These are phyloP conservation scores for Ephydatia muelleri DNA, from an alignment of 37 sponge, comb jelly and placozoan genomes.

Conservation along the genomic window DNA sequence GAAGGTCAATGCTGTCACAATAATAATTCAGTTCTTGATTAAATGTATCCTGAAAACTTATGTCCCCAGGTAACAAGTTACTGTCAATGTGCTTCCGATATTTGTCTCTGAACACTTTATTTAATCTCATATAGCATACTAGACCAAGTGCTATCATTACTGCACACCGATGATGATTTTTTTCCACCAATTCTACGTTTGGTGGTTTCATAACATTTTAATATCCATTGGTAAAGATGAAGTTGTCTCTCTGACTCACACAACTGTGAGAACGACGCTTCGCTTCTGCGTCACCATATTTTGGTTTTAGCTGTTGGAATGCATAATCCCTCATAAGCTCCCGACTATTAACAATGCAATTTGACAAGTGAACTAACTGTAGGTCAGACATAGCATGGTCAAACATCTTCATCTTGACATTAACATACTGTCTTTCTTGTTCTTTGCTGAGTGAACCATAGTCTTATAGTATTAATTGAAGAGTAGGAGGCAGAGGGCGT, in stretches of 20 bases:
- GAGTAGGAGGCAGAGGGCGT: constrained; percentile 72
- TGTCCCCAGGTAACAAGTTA: background rate
- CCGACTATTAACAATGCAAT: constrained; percentile 69
- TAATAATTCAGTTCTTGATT: constrained; percentile 59
- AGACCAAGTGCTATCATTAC: constrained; percentile 80
- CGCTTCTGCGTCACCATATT: background rate
- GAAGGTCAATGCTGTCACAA: constrained; percentile 47
- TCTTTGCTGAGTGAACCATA: constrained; percentile 83
- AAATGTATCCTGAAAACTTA: constrained; percentile 8
- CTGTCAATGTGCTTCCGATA: constrained; percentile 35
- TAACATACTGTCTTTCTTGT: constrained; percentile 85
- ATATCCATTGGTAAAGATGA: constrained; percentile 65
- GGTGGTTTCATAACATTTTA: constrained; percentile 59
- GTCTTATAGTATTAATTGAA: constrained; percentile 82
- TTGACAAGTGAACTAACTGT: constrained; percentile 37
- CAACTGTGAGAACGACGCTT: constrained; percentile 48
- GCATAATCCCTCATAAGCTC: constrained; percentile 75
- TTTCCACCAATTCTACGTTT: constrained; percentile 4
- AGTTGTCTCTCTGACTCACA: constrained; percentile 81
- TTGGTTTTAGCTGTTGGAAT: constrained; percentile 36
- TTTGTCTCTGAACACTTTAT: constrained; percentile 39
- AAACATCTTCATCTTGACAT: constrained; percentile 78
- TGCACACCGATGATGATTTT: constrained; percentile 39
- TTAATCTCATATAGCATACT: constrained; percentile 85
- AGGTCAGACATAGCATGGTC: constrained; percentile 19